Percentiles rank a stretch among this genome's conserved stretches.
Conservation (phyloP, 2,797 vertebrate genomes). For the Clarias fuscus region DNA sequence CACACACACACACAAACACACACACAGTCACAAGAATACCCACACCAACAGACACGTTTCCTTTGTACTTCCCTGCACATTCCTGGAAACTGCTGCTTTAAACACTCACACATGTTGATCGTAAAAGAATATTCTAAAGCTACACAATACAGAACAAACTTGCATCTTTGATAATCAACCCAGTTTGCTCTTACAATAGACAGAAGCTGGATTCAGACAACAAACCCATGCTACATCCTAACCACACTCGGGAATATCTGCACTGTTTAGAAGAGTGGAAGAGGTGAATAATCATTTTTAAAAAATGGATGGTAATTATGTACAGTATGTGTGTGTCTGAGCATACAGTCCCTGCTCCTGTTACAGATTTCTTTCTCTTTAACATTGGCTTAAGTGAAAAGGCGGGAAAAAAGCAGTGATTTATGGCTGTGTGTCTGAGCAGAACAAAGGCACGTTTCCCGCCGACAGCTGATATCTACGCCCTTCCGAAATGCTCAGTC, state of each 20-base stretch:
- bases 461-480: slow-evolving; percentile 38
- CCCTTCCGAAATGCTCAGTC: slow-evolving; percentile 45
- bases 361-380: slow-evolving; percentile 29
- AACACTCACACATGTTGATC: slow-evolving; percentile 1
- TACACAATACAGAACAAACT: neutral
- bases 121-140: neutral
- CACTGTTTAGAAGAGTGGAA: neutral
- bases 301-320: slow-evolving; percentile 22
- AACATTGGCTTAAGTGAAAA: slow-evolving; percentile 21
- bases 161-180: neutral
- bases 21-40: neutral
- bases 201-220: neutral
- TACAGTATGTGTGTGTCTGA: neutral
- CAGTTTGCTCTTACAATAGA: neutral
- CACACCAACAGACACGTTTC: slow-evolving; percentile 7
- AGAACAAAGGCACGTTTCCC: slow-evolving; percentile 41
- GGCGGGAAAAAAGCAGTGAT: slow-evolving; percentile 40
- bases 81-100: slow-evolving; percentile 3
- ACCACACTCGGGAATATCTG: neutral
- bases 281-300: slow-evolving; percentile 15
- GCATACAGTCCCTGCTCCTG: neutral
- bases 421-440: slow-evolving; percentile 39
- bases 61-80: slow-evolving; percentile 10
- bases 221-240: neutral
- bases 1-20: neutral